phyloP scores from a whole-genome alignment of 2,113 vertebrate genomes.

The Zosterops borbonicus region DNA sequence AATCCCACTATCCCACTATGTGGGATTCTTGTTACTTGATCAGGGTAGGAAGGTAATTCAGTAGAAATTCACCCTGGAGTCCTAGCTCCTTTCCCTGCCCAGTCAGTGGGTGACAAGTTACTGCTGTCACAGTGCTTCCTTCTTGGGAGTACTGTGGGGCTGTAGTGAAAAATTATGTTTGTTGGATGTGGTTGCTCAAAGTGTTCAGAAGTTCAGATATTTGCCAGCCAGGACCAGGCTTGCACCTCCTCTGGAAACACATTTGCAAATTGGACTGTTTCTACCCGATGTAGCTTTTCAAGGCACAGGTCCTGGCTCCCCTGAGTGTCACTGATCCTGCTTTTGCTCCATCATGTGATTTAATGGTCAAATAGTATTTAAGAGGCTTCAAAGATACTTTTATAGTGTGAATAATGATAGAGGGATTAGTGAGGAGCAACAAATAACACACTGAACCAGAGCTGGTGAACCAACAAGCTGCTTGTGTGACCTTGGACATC shows the following conservation, averaged over 20 bases:
- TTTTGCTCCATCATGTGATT: not conserved
- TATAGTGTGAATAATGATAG: not conserved
- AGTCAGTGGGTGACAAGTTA: not conserved
- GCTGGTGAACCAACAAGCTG: not conserved
- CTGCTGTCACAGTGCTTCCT: not conserved
- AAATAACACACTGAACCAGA: not conserved
- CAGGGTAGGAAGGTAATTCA: not conserved
- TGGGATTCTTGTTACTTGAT: not conserved
- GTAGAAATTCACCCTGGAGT: not conserved
- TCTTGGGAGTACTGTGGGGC: not conserved
- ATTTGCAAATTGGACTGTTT: not conserved
- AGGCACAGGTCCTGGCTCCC: not conserved
- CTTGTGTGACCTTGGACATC: not conserved
- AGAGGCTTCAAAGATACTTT: not conserved
- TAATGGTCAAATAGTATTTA: not conserved
- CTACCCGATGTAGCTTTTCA: not conserved
- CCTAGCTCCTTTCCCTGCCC: not conserved
- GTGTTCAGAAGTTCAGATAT: not conserved
- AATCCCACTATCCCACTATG: too few species aligned
- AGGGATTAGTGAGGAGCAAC: not conserved
- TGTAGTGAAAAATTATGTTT: not conserved
- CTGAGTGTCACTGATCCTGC: not conserved
- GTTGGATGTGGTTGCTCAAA: not conserved
- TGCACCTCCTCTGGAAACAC: not conserved
- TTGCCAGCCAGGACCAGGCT: not conserved